phyloP scores from a whole-genome alignment of 2,113 vertebrate genomes.

The Nothoprocta pentlandii region DNA sequence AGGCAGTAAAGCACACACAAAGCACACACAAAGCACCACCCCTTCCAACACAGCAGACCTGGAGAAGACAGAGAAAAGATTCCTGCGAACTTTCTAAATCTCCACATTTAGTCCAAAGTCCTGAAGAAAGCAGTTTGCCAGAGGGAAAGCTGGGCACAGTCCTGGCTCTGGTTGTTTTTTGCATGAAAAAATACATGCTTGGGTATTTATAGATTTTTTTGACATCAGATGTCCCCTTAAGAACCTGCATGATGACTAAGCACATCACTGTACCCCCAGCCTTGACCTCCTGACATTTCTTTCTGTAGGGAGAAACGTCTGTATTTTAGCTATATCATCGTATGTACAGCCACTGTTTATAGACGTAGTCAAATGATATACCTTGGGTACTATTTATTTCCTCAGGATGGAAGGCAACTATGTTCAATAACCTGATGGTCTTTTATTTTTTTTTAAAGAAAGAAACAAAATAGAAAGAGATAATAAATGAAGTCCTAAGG shows the following conservation, averaged over 20 bases:
- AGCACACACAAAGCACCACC: neutral
- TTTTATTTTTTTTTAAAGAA: neutral
- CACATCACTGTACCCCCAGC: neutral
- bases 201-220: neutral
- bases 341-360: neutral
- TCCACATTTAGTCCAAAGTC: neutral
- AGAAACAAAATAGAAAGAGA: neutral
- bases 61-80: neutral
- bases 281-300: neutral
- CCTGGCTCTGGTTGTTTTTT: neutral
- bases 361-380: fast-evolving
- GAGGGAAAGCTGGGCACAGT: neutral
- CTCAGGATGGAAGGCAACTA: neutral
- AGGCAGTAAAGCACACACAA: neutral
- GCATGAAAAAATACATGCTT: neutral
- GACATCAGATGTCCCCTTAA: neutral
- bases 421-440: neutral
- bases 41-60: neutral
- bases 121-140: neutral
- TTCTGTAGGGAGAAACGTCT: neutral
- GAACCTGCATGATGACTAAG: neutral
- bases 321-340: neutral
- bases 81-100: neutral
- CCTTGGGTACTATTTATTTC: neutral
- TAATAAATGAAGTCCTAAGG: neutral